Conservation (phyloP, 2,113 vertebrate genomes). For the Coracopsis vasa region DNA sequence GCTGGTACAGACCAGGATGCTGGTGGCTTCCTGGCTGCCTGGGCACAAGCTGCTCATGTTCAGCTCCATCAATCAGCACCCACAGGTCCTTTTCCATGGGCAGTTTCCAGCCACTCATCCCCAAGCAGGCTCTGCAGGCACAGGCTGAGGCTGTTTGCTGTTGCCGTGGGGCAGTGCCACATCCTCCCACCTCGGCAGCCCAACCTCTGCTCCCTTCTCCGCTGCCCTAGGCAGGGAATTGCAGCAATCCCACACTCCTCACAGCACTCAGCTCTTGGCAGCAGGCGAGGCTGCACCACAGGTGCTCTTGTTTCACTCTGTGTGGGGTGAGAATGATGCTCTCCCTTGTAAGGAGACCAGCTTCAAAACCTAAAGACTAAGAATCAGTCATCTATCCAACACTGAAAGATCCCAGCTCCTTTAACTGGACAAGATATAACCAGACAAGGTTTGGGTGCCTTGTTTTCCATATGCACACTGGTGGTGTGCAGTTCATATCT, state of each 20-base stretch:
- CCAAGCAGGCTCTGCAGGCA: background rate
- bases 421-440: background rate
- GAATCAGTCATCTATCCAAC: background rate
- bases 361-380: background rate
- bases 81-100: background rate
- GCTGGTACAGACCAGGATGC: background rate
- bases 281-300: background rate
- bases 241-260: rapidly evolving
- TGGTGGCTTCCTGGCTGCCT: background rate
- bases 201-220: background rate
- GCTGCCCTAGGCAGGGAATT: rapidly evolving
- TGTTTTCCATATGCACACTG: rapidly evolving
- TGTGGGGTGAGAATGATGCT: background rate
- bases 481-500: background rate
- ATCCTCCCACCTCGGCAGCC: background rate
- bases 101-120: background rate
- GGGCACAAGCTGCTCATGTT: background rate
- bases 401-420: background rate
- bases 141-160: background rate
- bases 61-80: background rate
- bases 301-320: background rate
- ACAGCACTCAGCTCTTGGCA: background rate
- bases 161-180: background rate
- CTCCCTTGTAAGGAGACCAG: background rate
- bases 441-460: background rate